A percentile compares a stretch with the other conserved stretches of the same genome.
Conservation (phyloP, 1,140 invertebrate genomes). For the Potamilus streckersoni region DNA sequence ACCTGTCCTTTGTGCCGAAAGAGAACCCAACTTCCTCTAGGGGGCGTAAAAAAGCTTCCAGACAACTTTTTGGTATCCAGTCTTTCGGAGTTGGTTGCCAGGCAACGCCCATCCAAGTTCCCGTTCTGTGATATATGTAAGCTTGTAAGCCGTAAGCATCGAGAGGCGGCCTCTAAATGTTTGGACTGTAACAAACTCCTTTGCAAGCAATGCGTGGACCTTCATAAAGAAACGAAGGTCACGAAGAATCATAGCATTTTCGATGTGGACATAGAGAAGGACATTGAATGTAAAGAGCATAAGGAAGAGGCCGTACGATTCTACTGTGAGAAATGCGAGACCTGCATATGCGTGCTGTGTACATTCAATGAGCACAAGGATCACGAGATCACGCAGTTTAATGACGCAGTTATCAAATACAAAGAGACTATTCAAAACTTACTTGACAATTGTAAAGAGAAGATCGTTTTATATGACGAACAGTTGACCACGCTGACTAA, state of each 20-base stretch:
- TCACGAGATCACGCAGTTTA: slow-evolving; percentile 68
- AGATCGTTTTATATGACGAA: slow-evolving; percentile 61
- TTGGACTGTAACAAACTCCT: slow-evolving; percentile 69
- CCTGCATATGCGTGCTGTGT: slow-evolving; percentile 68
- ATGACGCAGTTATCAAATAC: slow-evolving; percentile 66
- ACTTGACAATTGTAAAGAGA: slow-evolving; percentile 61
- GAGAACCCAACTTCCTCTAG: slow-evolving; percentile 67
- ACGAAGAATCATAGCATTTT: slow-evolving; percentile 68
- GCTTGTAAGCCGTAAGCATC: slow-evolving; percentile 63
- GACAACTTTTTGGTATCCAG: slow-evolving; percentile 70
- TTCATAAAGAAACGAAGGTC: slow-evolving; percentile 67
- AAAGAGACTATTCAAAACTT: slow-evolving; percentile 64
- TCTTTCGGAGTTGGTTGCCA: slow-evolving; percentile 64
- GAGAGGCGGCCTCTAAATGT: slow-evolving; percentile 68
- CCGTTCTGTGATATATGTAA: slow-evolving; percentile 69
- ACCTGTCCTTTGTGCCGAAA: slow-evolving; percentile 69
- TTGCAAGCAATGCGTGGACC: slow-evolving; percentile 65
- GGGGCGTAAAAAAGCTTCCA: slow-evolving; percentile 68
- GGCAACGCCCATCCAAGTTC: slow-evolving; percentile 65
- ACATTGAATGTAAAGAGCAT: slow-evolving; percentile 69
- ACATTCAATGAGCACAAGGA: slow-evolving; percentile 70
- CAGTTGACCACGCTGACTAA: slow-evolving; percentile 56
- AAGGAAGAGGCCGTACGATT: slow-evolving; percentile 67
- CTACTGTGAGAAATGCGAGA: slow-evolving; percentile 68
- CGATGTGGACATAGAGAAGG: slow-evolving; percentile 69